phyloP scores from a whole-genome alignment of 2,888 invertebrate genomes.

The Tenthredo livida region DNA sequence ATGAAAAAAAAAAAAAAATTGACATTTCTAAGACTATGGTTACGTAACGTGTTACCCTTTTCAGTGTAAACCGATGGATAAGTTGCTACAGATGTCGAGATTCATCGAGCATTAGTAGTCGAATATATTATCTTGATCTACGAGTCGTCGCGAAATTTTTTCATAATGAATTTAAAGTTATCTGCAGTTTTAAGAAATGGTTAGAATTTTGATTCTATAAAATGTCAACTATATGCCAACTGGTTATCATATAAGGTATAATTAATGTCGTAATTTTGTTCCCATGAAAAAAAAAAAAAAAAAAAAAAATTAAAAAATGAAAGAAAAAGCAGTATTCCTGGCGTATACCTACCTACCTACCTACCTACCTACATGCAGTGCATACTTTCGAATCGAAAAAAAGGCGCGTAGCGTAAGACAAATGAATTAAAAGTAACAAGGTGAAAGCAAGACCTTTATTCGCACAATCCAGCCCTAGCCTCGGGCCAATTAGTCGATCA shows the following conservation, averaged over 20 bases:
- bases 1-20: background rate
- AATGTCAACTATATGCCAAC: slow-evolving; percentile 25
- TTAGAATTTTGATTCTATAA: background rate
- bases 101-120: background rate
- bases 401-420: background rate
- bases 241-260: background rate
- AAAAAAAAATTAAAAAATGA: background rate
- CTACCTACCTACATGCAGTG: background rate
- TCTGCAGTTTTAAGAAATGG: background rate
- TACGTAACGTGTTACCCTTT: background rate
- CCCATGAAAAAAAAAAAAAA: background rate
- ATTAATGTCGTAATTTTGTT: background rate
- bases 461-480: slow-evolving; percentile 39
- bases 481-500: slow-evolving; percentile 22
- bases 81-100: background rate
- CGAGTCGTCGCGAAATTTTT: background rate
- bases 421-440: slow-evolving; percentile 32
- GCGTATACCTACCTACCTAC: background rate
- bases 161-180: background rate
- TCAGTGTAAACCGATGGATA: background rate
- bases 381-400: slow-evolving; percentile 15
- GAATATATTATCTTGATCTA: background rate
- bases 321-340: background rate
- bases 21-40: background rate
- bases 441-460: slow-evolving; percentile 39